Percentiles rank a stretch among this genome's conserved stretches.
Evolutionary conservation across 2,113 vertebrate species (phyloP).

Genomic region (Rhinolophus ferrumequinum): DNA sequence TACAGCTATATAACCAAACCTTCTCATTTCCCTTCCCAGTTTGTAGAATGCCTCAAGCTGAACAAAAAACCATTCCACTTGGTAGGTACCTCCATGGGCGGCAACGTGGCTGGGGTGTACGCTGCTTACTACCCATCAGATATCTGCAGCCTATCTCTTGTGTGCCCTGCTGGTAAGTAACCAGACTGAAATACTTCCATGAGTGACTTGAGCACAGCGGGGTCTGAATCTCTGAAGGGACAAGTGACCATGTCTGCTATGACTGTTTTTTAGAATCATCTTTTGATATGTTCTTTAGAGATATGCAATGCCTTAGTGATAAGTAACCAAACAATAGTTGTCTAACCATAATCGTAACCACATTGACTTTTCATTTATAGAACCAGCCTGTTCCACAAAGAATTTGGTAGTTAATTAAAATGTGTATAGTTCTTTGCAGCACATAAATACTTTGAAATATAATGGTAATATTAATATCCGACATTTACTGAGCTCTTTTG

Average conservation of each 20-base stretch:
- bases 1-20: conserved; percentile 26
- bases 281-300: background rate
- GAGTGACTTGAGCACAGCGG: background rate
- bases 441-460: background rate
- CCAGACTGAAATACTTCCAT: background rate
- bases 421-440: background rate
- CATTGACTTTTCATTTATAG: background rate
- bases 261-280: background rate
- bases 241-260: background rate
- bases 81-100: conserved; percentile 96
- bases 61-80: conserved; percentile 95
- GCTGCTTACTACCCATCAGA: conserved; percentile 93
- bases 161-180: conserved; percentile 95
- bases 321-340: background rate
- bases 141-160: conserved; percentile 93
- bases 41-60: conserved; percentile 93
- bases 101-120: conserved; percentile 94
- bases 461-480: background rate
- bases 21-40: conserved; percentile 87
- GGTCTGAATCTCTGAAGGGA: background rate
- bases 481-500: background rate
- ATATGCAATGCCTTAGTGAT: background rate
- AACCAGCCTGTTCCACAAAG: background rate
- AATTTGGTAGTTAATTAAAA: background rate
- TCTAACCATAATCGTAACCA: background rate